Evolutionary conservation across 2,113 vertebrate species (phyloP), one percentile per base, ranked within the genome.

Genomic region (Albula goreensis): DNA sequence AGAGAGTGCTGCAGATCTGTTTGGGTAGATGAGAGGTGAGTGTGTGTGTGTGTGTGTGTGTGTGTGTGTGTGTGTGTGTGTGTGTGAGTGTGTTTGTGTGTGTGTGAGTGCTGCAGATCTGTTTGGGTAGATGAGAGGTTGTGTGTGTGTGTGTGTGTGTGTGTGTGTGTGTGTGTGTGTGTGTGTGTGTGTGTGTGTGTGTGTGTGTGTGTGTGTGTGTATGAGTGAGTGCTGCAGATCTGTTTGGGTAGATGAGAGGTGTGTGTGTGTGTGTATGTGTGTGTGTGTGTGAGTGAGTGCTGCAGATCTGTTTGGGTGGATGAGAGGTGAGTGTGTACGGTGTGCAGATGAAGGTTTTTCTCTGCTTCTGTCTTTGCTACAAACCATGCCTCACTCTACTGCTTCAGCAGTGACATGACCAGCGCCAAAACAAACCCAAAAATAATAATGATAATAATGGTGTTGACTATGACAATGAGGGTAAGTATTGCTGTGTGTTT

Each of bases 351-450:
- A 96, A 97, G 93, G 95, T 95, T 94, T 93, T 96, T 97, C 95
- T 95, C 94, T 95, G 6, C 93, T 90, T 94, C 94, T 94, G 90
- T 92, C 88, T 93, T 95, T 94, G 96, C 89, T 94, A 95, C 94
- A 94, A 93, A 93, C 88, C 94, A 91, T 90, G 91, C 85, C 92
- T 87, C 91, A 96, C 93, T 94, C 93, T 94, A 95, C 90, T 89
- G 93, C 93, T 92, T 92, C 93, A 92, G 94, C 31, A 41, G 31
- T 41, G 31, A 41, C 31, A 41, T 93, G 90, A 90, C 93, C 90
- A 41, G 96, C 94, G 94, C 93, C 94, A 95, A 94, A 94, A 93
- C 90, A 90, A 11, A 91, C 53, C 0, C 17, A 19, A 60, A 2
- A 89, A 90, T 89, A 87, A 91, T 85, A 89, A 25, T 80, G 90